Percentiles rank a stretch among this genome's conserved stretches.
These are phyloP conservation scores for Nomada hirtipes DNA, from an alignment of 2,888 invertebrate species.

Conservation along the genomic window DNA sequence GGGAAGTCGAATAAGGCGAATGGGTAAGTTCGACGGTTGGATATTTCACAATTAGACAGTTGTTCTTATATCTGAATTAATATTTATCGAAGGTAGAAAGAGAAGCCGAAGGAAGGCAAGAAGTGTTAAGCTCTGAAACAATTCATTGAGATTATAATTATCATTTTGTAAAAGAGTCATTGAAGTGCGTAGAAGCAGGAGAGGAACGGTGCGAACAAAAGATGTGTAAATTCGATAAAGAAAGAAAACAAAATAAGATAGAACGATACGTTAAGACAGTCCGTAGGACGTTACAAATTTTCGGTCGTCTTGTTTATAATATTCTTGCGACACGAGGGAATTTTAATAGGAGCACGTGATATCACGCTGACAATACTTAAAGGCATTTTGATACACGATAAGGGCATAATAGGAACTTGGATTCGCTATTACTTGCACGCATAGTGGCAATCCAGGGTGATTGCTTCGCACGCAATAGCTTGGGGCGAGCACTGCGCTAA, in stretches of 20 bases:
- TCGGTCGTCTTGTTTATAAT: not conserved
- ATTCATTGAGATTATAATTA: not conserved
- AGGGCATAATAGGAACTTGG: slow-evolving; percentile 14
- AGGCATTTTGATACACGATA: not conserved
- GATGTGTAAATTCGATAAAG: not conserved
- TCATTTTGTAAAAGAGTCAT: not conserved
- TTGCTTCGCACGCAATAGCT: slow-evolving; percentile 25
- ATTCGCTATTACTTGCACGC: slow-evolving; percentile 29
- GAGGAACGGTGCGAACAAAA: not conserved
- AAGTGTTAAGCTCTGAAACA: not conserved
- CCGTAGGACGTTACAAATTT: not conserved
- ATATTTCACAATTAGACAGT: not conserved
- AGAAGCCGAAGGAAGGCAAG: not conserved
- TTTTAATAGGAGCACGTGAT: slow-evolving; percentile 3
- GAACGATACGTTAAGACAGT: not conserved
- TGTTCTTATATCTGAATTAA: not conserved
- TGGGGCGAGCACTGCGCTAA: slow-evolving; percentile 4
- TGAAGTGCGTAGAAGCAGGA: not conserved
- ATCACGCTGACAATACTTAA: not conserved
- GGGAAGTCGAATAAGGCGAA: not conserved
- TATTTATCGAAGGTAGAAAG: not conserved
- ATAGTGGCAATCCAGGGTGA: slow-evolving; percentile 3
- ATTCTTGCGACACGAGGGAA: not conserved
- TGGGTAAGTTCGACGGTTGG: not conserved
- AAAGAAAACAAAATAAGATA: not conserved